Percentiles rank a stretch among this genome's conserved stretches.
phyloP scores from a whole-genome alignment of 2,888 invertebrate species.

The Morpho helenor region DNA sequence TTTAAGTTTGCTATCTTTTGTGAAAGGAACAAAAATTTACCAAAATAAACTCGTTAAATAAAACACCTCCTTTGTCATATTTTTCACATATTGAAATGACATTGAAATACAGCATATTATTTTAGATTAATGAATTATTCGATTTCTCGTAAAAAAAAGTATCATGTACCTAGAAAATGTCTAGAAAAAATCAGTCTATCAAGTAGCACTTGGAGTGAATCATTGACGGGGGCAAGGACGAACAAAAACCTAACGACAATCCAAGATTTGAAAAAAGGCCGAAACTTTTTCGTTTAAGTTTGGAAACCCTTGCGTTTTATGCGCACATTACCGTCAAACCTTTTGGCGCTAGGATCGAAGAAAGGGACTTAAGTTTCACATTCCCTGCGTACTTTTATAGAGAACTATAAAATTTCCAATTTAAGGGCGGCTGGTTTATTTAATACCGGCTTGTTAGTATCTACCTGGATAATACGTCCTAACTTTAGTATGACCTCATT shows the following conservation, averaged over 20 bases:
- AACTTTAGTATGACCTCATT: neutral
- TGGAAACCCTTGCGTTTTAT: constrained; percentile 49
- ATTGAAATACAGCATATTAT: no score
- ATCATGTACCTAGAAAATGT: no score
- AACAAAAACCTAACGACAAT: constrained; percentile 41
- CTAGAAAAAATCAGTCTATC: constrained; percentile 12
- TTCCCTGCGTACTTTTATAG: constrained; percentile 34
- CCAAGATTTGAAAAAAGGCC: constrained; percentile 53
- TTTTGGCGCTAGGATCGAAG: constrained; percentile 42
- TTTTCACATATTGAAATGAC: no score
- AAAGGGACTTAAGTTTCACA: constrained; percentile 34
- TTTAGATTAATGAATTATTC: no score
- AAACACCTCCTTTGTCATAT: no score
- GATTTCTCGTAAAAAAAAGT: no score
- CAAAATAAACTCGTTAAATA: no score
- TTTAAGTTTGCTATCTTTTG: constrained; percentile 47
- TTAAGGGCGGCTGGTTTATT: constrained; percentile 38
- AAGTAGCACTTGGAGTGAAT: constrained; percentile 16
- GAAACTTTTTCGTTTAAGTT: constrained; percentile 60
- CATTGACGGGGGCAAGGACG: constrained; percentile 37
- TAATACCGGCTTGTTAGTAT: constrained; percentile 26
- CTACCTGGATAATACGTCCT: constrained; percentile 9
- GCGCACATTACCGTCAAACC: constrained; percentile 55
- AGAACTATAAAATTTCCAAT: constrained; percentile 48
- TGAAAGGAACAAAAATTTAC: no score